phyloP scores from a whole-genome alignment of 2,113 vertebrate species.

The Chascanopsetta lugubris region DNA sequence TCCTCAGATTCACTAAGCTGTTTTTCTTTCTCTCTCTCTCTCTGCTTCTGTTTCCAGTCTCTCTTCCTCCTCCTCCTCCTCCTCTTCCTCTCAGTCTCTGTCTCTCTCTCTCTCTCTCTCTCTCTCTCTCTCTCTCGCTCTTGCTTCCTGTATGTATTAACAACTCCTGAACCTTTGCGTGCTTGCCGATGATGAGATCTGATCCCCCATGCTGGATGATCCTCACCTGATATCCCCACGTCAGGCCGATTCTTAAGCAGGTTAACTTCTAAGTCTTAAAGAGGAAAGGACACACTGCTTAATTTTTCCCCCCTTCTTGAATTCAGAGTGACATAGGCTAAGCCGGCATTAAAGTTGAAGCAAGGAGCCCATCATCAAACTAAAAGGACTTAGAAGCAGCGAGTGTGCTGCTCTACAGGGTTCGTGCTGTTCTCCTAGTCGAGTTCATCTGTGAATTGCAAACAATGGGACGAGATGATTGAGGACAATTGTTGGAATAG shows the following conservation, averaged over 20 bases:
- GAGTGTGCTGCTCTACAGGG: slow-evolving; percentile 2
- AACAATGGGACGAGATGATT: background rate
- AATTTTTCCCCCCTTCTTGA: slow-evolving; percentile 38
- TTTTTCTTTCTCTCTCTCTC: slow-evolving; percentile 34
- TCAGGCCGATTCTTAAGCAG: slow-evolving; percentile 68
- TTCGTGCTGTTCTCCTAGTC: background rate
- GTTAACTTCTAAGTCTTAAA: slow-evolving; percentile 69
- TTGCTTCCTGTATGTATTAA: slow-evolving; percentile 43
- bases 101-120: slow-evolving; percentile 4
- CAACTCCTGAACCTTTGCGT: slow-evolving; percentile 51
- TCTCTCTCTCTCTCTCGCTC: slow-evolving; percentile 5
- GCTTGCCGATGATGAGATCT: slow-evolving; percentile 69
- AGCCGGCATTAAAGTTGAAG: slow-evolving; percentile 61
- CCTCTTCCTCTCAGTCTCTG: slow-evolving; percentile 12
- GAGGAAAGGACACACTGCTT: slow-evolving; percentile 60
- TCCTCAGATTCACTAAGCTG: slow-evolving; percentile 24
- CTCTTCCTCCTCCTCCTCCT: slow-evolving; percentile 4
- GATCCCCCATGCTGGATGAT: slow-evolving; percentile 71
- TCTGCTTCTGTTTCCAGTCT: slow-evolving; percentile 20
- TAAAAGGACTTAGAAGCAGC: slow-evolving; percentile 39
- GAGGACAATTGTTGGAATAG: slow-evolving; percentile 13
- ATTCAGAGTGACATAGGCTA: slow-evolving; percentile 40
- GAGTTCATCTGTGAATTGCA: background rate
- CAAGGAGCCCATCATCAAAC: slow-evolving; percentile 50
- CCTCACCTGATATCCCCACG: slow-evolving; percentile 70